Evolutionary conservation across 2,888 invertebrate genomes (phyloP).

Genomic region (Branchipolynoe longqiensis): DNA sequence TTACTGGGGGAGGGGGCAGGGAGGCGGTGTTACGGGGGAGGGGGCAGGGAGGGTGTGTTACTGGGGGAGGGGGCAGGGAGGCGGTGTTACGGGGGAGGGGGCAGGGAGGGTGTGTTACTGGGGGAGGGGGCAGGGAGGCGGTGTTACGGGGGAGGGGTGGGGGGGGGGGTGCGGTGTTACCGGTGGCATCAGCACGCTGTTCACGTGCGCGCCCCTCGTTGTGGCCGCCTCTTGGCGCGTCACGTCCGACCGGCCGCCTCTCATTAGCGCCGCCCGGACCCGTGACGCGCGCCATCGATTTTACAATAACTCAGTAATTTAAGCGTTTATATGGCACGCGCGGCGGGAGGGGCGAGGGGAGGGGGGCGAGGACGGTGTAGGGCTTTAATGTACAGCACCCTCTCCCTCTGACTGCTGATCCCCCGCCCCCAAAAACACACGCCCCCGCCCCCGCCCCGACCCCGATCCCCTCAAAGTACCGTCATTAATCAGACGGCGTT

Average conservation of each 20-base stretch:
- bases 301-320: conserved; percentile 37
- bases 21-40: no score
- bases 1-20: no score
- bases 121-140: background rate
- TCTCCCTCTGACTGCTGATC: background rate
- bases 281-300: conserved; percentile 27
- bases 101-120: background rate
- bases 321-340: conserved; percentile 36
- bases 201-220: background rate
- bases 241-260: background rate
- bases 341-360: background rate
- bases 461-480: conserved; percentile 19
- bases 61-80: background rate
- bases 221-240: background rate
- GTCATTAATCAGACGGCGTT: conserved; percentile 36
- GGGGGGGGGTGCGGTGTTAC: background rate
- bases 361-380: background rate
- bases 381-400: background rate
- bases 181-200: background rate
- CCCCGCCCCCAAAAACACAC: background rate
- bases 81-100: background rate
- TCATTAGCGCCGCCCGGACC: background rate
- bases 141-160: background rate
- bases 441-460: background rate
- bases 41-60: no score